Base-by-base conservation (phyloP, 2,888 invertebrate genomes). In the Calameuta pallipes region DNA sequence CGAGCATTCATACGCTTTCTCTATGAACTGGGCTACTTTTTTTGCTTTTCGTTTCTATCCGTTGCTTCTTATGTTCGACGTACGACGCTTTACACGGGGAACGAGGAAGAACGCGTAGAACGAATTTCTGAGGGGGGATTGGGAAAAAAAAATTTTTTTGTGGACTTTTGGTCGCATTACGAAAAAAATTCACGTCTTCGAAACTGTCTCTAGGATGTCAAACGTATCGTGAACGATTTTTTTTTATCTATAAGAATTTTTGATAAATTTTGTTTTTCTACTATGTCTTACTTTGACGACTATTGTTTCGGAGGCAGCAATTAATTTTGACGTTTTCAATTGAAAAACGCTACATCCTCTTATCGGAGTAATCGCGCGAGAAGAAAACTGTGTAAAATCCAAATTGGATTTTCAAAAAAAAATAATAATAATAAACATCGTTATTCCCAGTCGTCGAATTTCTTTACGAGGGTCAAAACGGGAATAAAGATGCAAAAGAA, bases 21-120 rank as follows among this genome's bases (percentile, higher is more conserved):
- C 11, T 74, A 23, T 71, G n/a, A n/a, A 70, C 37, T 34, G 74
- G 74, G 34, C 34, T 35, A 74, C 11, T 74, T 74, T 73, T 75
- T 75, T 76, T 74, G 73, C 76, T 76, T 80, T 76, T 80, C 76
- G 71, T 76, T 69, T 68, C 68, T 73, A 70, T 71, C 34, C 41
- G 56, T 75, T 78, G 6, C 12, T 23, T 68, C 74, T 71, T 75
- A 23, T 3, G 2, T 6, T 23, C 56, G 56, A 56, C 56, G 56
- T 56, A 56, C 56, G 56, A 56, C 56, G 56, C 56, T 56, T 56
- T 56, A 56, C 23, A 56, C 9, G 56, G 56, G 56, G 9, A 9
- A 56, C 56, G 23, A 23, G 2, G 23, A 23, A 9, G 56, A 56
- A 56, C 9, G 23, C 23, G 56, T 23, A 56, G 56, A 56, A 56